Evolutionary conservation across 2,113 vertebrate species (phyloP).

Genomic region (Daboia siamensis): DNA sequence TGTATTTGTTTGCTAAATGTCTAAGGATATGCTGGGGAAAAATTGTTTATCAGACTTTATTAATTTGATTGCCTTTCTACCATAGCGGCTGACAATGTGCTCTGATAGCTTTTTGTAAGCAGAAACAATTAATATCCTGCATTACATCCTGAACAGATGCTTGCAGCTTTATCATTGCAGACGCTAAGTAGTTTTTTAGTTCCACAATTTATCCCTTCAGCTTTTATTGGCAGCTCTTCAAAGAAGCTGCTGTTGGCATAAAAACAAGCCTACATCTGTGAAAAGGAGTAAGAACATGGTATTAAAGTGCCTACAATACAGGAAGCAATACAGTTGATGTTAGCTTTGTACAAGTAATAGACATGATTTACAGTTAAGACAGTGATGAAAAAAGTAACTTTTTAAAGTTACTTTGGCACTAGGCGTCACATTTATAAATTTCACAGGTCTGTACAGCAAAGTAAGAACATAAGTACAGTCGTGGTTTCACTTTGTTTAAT

Average conservation of each 20-base stretch:
- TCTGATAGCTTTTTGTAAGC: constrained; percentile 7
- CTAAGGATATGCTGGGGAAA: constrained; percentile 17
- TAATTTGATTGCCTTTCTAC: background rate
- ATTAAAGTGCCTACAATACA: background rate
- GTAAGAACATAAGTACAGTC: background rate
- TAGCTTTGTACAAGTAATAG: background rate
- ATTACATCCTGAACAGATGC: background rate
- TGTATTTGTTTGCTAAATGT: background rate
- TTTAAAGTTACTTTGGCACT: background rate
- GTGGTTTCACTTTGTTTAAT: background rate
- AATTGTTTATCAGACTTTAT: background rate
- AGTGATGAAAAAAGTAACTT: background rate
- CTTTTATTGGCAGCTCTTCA: background rate
- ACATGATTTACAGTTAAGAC: background rate
- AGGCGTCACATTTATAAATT: background rate
- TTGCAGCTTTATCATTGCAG: constrained; percentile 9
- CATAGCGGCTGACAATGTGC: constrained; percentile 11
- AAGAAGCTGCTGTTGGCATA: background rate
- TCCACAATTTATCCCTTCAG: background rate
- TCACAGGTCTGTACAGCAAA: background rate
- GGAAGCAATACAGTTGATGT: background rate
- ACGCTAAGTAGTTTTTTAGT: background rate
- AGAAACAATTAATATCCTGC: constrained; percentile 7
- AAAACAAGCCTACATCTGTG: constrained; percentile 7
- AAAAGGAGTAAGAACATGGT: background rate